Conservation (phyloP, 1,140 invertebrate genomes). For the Yoshiicerus persimilis region DNA sequence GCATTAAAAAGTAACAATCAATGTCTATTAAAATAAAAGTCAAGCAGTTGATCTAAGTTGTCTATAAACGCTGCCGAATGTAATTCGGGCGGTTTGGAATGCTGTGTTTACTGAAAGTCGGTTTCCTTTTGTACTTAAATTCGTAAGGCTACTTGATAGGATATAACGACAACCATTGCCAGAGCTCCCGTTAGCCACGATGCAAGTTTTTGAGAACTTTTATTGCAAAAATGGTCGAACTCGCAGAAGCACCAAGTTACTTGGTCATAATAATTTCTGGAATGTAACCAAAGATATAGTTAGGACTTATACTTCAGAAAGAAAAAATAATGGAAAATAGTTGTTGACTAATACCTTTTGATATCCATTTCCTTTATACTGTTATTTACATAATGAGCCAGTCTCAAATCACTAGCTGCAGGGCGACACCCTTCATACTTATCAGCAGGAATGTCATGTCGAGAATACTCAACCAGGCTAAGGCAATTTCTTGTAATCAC, state of each 20-base stretch:
- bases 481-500: slow-evolving; percentile 83
- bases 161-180: no score
- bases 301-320: not conserved
- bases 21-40: no score
- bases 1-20: no score
- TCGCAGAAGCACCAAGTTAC: slow-evolving; percentile 91
- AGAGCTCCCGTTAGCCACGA: no score
- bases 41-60: no score
- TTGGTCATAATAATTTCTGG: slow-evolving; percentile 76
- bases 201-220: not conserved
- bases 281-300: slow-evolving; percentile 53
- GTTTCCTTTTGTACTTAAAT: no score
- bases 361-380: slow-evolving; percentile 81
- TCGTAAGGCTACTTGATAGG: no score
- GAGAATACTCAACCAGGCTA: slow-evolving; percentile 71
- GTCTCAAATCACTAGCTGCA: slow-evolving; percentile 72
- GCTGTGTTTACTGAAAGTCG: no score
- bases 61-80: no score
- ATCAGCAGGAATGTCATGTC: slow-evolving; percentile 88
- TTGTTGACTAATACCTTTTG: slow-evolving; percentile 64
- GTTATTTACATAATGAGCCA: slow-evolving; percentile 86
- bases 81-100: no score
- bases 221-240: slow-evolving; percentile 85
- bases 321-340: not conserved
- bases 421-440: slow-evolving; percentile 84